Base-by-base conservation (phyloP, 2,113 vertebrate species). In the Myiopsitta monachus region DNA sequence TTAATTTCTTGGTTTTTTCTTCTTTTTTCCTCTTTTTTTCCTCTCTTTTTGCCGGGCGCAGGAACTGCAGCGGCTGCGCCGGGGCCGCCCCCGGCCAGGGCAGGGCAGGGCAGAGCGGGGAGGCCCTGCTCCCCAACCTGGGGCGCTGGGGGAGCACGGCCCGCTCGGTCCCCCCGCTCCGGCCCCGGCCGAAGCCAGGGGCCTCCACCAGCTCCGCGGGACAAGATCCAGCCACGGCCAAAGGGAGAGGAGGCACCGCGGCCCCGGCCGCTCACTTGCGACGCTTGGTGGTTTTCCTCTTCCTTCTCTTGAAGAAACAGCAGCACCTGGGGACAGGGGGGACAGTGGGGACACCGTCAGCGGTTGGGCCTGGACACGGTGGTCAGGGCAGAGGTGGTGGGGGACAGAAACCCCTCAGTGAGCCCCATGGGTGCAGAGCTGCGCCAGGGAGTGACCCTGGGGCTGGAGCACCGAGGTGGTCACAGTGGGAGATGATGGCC, bases 251-350 rank as follows among this genome's bases (percentile, higher is more conserved):
- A 86, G 92, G 88, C 84, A 27, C 26, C 18, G 69, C 52, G 55
- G 89, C 81, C 82, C 89, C 36, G 27, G 54, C 55, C 5, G 82
- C 84, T 99, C 98, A 99, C 98, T 99, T 99, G 98, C 99, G 99
- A 93, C 99, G 98, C 97, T 99, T 99, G 89, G 98, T 98, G 23
- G 98, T 98, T 99, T 99, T 99, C 98, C 99, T 99, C 99, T 99
- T 99, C 97, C 99, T 98, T 89, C 99, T 98, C 95, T 99, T 99
- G 97, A 99, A 99, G 98, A 99, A 99, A 97, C 99, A 99, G 98
- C 99, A 99, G 99, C 99, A 99, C 98, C 99, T 99, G 96, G 17
- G 64, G 80, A 77, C 14, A 6, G 62, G 92, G 63, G 64, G 74
- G 84, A 91, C 57, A 59, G 23, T 23, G 57, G 57, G 57, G 57